Conservation (phyloP, 2,113 vertebrate species). For the Damaliscus lunatus region DNA sequence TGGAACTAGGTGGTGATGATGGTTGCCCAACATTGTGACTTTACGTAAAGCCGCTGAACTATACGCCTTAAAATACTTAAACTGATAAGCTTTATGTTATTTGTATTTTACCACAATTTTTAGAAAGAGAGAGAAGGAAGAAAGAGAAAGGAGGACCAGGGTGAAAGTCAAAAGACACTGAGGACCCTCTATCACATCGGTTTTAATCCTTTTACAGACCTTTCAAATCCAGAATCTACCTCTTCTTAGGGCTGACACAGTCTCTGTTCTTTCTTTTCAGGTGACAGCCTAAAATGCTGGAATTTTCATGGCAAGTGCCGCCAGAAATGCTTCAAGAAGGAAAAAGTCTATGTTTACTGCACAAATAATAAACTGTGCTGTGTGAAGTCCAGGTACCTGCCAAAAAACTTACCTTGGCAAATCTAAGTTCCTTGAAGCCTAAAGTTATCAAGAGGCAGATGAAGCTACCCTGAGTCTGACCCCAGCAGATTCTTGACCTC, state of each 20-base stretch:
- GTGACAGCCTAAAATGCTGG: conserved; percentile 60
- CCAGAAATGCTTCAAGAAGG: conserved; percentile 29
- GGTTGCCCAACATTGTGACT: not conserved
- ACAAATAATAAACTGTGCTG: conserved; percentile 63
- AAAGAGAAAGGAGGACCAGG: not conserved
- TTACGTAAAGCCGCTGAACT: not conserved
- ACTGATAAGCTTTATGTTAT: not conserved
- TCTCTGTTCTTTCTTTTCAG: conserved; percentile 38
- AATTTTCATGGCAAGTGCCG: conserved; percentile 62
- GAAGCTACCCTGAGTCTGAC: not conserved
- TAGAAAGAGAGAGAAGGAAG: not conserved
- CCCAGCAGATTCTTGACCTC: not conserved
- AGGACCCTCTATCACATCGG: not conserved
- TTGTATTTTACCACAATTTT: not conserved
- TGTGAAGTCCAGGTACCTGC: conserved; percentile 56
- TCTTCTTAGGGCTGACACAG: not conserved
- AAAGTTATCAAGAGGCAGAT: not conserved
- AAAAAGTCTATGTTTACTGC: conserved; percentile 58
- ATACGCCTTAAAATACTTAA: not conserved
- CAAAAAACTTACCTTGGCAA: not conserved
- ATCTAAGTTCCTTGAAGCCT: not conserved
- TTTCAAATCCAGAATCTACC: not conserved
- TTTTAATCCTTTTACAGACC: not conserved
- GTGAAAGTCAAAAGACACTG: not conserved
- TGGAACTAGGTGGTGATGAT: not conserved